A percentile compares a stretch with the other conserved stretches of the same genome.
phyloP scores from a whole-genome alignment of 1,140 invertebrate genomes.

The Drosophila gunungcola region DNA sequence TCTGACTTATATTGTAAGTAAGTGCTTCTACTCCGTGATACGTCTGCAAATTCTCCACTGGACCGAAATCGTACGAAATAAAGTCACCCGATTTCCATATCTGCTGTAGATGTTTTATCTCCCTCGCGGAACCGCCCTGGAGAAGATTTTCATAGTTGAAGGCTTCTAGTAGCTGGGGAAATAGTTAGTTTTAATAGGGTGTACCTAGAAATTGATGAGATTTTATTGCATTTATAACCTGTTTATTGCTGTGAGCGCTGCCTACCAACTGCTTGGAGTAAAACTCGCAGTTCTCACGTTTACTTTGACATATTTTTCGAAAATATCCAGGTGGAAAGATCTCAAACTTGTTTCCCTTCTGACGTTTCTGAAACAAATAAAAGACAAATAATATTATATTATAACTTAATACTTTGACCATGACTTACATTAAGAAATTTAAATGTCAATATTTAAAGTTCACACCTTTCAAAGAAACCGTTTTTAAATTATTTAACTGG shows the following conservation, averaged over 20 bases:
- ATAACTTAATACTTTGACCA: no score
- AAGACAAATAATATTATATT: no score
- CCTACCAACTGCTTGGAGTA: conserved; percentile 61
- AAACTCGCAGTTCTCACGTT: conserved; percentile 56
- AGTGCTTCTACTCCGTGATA: conserved; percentile 85
- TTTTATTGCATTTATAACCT: conserved; percentile 21
- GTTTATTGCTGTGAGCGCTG: conserved; percentile 60
- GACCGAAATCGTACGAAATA: conserved; percentile 71
- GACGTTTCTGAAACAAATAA: conserved; percentile 35
- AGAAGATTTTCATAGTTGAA: conserved; percentile 70
- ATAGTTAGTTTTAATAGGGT: not conserved
- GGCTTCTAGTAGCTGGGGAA: conserved; percentile 51
- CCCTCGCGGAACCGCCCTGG: conserved; percentile 66
- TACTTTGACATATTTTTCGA: conserved; percentile 46
- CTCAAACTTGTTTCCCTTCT: conserved; percentile 54
- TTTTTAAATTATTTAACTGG: no score
- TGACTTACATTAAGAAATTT: no score
- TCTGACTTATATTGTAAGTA: conserved; percentile 86
- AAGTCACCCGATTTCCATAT: conserved; percentile 82
- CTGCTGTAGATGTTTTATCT: conserved; percentile 73
- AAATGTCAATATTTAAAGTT: no score
- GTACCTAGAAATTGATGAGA: not conserved
- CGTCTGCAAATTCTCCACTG: conserved; percentile 83
- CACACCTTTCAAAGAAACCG: no score
- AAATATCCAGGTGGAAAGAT: conserved; percentile 59